phyloP scores from a whole-genome alignment of 2,113 vertebrate genomes.

The Poecile atricapillus region DNA sequence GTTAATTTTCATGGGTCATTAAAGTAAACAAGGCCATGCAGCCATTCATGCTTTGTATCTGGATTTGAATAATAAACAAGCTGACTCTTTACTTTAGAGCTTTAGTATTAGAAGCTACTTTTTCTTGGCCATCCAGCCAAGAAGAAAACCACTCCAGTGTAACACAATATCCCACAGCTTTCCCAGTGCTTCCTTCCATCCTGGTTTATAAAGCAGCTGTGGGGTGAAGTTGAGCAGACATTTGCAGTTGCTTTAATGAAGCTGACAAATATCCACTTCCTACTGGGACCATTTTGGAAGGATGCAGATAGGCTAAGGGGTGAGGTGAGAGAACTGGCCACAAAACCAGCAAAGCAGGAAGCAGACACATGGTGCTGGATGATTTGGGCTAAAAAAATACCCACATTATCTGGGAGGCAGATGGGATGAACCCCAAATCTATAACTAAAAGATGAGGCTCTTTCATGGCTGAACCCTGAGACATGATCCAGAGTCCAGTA shows the following conservation, averaged over 20 bases:
- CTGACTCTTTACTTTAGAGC: background rate
- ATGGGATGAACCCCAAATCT: background rate
- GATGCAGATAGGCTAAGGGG: background rate
- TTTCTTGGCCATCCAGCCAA: background rate
- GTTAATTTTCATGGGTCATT: background rate
- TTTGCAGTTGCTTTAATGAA: background rate
- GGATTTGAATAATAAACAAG: background rate
- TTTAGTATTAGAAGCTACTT: background rate
- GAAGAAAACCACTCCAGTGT: background rate
- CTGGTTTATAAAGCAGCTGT: background rate
- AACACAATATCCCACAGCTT: background rate
- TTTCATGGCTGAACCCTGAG: background rate
- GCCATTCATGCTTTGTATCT: background rate
- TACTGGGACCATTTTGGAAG: background rate
- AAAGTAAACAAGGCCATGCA: background rate
- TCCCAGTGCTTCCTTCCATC: background rate
- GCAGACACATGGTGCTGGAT: background rate
- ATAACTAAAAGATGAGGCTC: background rate
- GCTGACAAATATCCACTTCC: background rate
- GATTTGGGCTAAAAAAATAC: background rate
- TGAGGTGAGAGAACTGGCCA: background rate
- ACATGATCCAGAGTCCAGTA: background rate
- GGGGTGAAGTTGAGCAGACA: background rate
- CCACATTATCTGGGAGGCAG: background rate
- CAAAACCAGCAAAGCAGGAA: background rate